Percentiles rank a stretch among this genome's conserved stretches.
phyloP scores from a whole-genome alignment of 2,888 invertebrate species.

The Tiliacea citrago region DNA sequence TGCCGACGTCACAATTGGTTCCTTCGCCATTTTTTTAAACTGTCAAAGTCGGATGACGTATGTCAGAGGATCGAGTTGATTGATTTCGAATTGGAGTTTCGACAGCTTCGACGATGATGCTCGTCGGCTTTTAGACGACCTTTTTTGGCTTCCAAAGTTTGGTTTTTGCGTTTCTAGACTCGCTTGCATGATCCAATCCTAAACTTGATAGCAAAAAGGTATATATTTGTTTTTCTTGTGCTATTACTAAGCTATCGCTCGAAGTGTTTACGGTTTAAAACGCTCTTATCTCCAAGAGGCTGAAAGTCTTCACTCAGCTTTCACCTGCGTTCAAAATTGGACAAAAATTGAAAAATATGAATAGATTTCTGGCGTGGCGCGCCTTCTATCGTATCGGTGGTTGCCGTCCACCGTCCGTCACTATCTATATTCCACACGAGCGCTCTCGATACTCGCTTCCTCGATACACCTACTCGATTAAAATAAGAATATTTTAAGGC shows the following conservation, averaged over 20 bases:
- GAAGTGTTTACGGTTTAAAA: slow-evolving; percentile 6
- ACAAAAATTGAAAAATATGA: slow-evolving; percentile 84
- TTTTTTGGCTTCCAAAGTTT: slow-evolving; percentile 20
- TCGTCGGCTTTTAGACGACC: slow-evolving; percentile 19
- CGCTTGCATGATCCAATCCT: not conserved
- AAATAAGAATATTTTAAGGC: slow-evolving; percentile 87
- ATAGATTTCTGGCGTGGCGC: slow-evolving; percentile 79
- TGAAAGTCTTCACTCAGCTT: slow-evolving; percentile 38
- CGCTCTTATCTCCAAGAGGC: slow-evolving; percentile 32
- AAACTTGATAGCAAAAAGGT: not conserved
- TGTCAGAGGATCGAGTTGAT: slow-evolving; percentile 79
- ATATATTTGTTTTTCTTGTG: not conserved
- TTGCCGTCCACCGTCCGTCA: slow-evolving; percentile 85
- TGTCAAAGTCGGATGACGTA: slow-evolving; percentile 85
- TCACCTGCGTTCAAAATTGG: slow-evolving; percentile 69
- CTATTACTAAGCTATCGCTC: not conserved
- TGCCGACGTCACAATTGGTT: slow-evolving; percentile 85
- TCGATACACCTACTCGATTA: slow-evolving; percentile 87
- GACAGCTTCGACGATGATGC: slow-evolving; percentile 64
- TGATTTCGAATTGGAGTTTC: slow-evolving; percentile 82
- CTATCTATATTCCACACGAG: slow-evolving; percentile 89
- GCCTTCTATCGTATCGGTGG: slow-evolving; percentile 76
- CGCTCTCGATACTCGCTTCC: slow-evolving; percentile 80
- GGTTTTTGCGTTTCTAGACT: slow-evolving; percentile 6
- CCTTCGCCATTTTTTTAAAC: slow-evolving; percentile 79